These are phyloP conservation scores for Ficedula albicollis DNA, from an alignment of 2,797 vertebrate genomes.

Conservation along the genomic window DNA sequence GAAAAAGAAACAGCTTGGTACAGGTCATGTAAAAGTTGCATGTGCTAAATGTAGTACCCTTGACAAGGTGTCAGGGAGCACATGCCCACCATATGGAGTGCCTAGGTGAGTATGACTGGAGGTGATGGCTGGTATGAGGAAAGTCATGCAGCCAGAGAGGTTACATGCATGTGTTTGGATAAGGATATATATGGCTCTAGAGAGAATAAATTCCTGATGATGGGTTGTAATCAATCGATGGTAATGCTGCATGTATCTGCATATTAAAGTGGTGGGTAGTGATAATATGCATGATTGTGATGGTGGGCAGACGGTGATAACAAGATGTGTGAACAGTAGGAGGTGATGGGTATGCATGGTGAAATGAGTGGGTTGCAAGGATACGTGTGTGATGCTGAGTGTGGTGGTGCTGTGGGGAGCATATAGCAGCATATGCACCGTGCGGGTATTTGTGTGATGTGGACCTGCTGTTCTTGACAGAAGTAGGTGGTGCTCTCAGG, in stretches of 20 bases:
- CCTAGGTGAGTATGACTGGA: not conserved
- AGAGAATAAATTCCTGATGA: not conserved
- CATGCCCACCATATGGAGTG: not conserved
- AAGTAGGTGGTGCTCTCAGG: not conserved
- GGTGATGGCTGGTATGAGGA: not conserved
- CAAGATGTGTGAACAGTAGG: conserved; percentile 22
- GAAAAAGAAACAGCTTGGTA: not conserved
- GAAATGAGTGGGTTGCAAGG: not conserved
- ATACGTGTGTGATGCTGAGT: not conserved
- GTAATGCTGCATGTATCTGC: not conserved
- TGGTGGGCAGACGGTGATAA: conserved; percentile 6
- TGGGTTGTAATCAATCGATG: not conserved
- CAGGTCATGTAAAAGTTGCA: not conserved
- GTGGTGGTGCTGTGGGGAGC: not conserved
- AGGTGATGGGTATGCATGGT: conserved; percentile 21
- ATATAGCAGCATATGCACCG: not conserved
- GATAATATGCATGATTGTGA: not conserved
- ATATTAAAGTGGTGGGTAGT: conserved; percentile 40
- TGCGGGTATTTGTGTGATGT: not conserved
- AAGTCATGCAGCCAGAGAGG: not conserved
- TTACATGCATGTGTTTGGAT: not conserved
- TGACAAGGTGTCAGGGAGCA: not conserved
- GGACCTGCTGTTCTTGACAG: not conserved
- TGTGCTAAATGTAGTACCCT: not conserved
- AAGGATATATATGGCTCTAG: not conserved